Conservation (phyloP, 2,888 invertebrate genomes). For the Digitonthophagus gazella region DNA sequence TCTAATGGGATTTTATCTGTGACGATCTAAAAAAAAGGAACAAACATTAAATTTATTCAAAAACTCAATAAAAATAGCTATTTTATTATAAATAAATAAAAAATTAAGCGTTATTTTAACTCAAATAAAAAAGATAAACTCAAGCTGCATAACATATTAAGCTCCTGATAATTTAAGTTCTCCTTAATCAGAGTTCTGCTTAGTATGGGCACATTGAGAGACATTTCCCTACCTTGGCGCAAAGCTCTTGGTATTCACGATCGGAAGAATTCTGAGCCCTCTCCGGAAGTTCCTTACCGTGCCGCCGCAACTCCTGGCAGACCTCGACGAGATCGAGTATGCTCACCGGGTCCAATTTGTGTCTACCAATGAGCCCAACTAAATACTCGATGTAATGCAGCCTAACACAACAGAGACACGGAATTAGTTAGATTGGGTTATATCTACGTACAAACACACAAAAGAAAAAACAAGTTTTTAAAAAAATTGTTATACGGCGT, state of each 20-base stretch:
- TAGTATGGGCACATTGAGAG: slow-evolving; percentile 44
- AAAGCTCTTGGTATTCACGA: slow-evolving; percentile 79
- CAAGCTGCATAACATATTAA: slow-evolving; percentile 26
- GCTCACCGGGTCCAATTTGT: slow-evolving; percentile 82
- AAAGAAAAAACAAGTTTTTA: background rate
- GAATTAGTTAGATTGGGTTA: slow-evolving; percentile 22
- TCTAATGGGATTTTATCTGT: slow-evolving; percentile 72
- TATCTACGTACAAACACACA: background rate
- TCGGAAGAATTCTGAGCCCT: slow-evolving; percentile 80
- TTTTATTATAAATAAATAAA: background rate
- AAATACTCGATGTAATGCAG: slow-evolving; percentile 95
- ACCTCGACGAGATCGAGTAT: slow-evolving; percentile 87
- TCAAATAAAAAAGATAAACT: slow-evolving; percentile 4
- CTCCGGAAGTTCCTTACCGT: slow-evolving; percentile 80
- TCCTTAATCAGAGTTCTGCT: slow-evolving; percentile 1
- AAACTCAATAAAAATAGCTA: background rate
- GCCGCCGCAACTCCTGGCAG: slow-evolving; percentile 80
- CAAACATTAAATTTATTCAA: slow-evolving; percentile 17
- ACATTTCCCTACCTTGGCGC: slow-evolving; percentile 70
- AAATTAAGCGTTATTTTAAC: too few relatives aligned
- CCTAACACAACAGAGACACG: slow-evolving; percentile 57
- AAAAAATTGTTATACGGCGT: background rate
- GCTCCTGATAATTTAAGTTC: background rate
- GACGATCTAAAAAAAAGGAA: slow-evolving; percentile 62
- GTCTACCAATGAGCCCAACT: slow-evolving; percentile 79